These are phyloP conservation scores for Dasysyrphus albostriatus DNA, from an alignment of 2,888 invertebrate species.

Conservation along the genomic window DNA sequence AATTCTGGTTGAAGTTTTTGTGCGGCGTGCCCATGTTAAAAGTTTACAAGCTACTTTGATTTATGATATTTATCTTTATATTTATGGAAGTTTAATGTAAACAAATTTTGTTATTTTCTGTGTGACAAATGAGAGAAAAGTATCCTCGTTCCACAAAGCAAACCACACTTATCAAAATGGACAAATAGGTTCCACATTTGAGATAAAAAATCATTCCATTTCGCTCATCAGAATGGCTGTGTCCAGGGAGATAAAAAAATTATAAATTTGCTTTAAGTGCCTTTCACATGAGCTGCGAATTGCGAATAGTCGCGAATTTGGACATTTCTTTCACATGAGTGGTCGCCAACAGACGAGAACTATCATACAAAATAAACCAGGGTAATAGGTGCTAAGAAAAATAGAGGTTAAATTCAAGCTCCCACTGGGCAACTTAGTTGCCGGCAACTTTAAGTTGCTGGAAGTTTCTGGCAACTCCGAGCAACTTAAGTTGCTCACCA, in stretches of 20 bases:
- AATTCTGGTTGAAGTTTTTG: constrained; percentile 73
- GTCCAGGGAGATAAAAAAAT: neutral
- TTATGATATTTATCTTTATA: neutral
- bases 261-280: neutral
- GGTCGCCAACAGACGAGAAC: no score
- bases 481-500: no score
- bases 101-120: constrained; percentile 6
- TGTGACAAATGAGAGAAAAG: constrained; percentile 14
- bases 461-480: no score
- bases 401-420: no score
- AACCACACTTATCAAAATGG: neutral
- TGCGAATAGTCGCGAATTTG: no score
- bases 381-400: no score
- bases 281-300: no score
- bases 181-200: constrained; percentile 13
- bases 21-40: constrained; percentile 79
- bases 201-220: neutral
- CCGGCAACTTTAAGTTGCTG: no score
- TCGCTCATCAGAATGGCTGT: neutral
- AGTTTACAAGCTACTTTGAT: neutral
- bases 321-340: no score
- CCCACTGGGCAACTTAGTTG: no score
- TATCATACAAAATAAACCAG: no score
- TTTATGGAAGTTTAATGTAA: constrained; percentile 8
- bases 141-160: constrained; percentile 9